These are phyloP conservation scores for Vombatus ursinus DNA, from an alignment of 2,113 vertebrate species.

Conservation along the genomic window DNA sequence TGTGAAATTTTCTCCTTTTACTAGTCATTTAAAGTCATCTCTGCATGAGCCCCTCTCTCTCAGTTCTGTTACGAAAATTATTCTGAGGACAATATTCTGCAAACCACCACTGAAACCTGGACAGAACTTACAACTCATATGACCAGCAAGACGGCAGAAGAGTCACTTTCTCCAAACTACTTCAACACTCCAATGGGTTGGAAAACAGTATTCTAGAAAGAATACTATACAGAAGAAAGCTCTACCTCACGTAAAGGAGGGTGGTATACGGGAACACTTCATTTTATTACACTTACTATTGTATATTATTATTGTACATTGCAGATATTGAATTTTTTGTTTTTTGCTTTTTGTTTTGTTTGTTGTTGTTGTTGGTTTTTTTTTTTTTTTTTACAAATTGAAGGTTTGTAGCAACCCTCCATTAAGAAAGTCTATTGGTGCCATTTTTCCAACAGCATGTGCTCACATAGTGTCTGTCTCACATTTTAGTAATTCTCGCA, in stretches of 20 bases:
- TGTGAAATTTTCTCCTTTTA: not conserved
- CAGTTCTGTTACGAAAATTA: not conserved
- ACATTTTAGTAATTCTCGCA: not conserved
- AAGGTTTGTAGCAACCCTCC: not conserved
- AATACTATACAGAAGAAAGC: not conserved
- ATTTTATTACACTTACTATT: not conserved
- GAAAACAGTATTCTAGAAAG: not conserved
- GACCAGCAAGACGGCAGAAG: not conserved
- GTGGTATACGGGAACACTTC: not conserved
- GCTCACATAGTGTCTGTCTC: not conserved
- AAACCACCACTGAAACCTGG: not conserved
- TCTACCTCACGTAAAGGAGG: not conserved
- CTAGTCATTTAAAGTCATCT: not conserved
- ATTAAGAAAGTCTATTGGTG: not conserved
- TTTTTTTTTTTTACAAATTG: not conserved
- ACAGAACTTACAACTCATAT: not conserved
- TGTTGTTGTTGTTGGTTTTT: no score
- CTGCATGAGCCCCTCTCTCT: not conserved
- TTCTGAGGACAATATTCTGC: not conserved
- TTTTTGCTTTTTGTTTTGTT: no score
- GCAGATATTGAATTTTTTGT: no score
- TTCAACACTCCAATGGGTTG: not conserved
- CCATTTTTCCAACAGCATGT: not conserved
- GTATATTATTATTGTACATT: not conserved
- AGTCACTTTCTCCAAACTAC: not conserved